Evolutionary conservation across 1,140 invertebrate genomes (phyloP).

Genomic region (Drosophila pseudoobscura): DNA sequence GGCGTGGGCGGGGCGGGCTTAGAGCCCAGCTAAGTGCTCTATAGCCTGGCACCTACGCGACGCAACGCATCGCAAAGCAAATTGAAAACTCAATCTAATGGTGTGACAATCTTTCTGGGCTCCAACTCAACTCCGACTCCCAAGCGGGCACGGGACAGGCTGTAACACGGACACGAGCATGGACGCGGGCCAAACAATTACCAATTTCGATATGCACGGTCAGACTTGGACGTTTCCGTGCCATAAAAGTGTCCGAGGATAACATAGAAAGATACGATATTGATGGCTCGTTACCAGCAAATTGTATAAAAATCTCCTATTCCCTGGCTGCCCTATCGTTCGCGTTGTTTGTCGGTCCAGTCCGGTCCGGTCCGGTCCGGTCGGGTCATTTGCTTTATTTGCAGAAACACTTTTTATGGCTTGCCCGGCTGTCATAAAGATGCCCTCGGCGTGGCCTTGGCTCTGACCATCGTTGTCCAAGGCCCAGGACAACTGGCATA

Average conservation of each 20-base stretch:
- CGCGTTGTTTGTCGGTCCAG: no score
- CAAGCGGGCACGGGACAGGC: neutral
- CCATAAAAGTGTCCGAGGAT: conserved; percentile 51
- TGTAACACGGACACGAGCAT: conserved; percentile 5
- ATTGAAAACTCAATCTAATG: conserved; percentile 58
- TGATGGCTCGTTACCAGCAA: conserved; percentile 56
- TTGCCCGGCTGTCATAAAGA: conserved; percentile 45
- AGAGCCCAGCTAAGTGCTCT: conserved; percentile 54
- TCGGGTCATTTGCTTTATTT: conserved; percentile 51
- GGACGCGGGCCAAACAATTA: conserved; percentile 47
- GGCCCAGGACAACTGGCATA: neutral
- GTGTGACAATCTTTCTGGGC: conserved; percentile 32
- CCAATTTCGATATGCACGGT: conserved; percentile 53
- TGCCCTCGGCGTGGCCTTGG: conserved; percentile 38
- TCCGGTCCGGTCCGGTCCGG: neutral
- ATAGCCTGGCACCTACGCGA: conserved; percentile 47
- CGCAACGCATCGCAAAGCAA: conserved; percentile 13
- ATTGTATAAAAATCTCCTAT: conserved; percentile 58
- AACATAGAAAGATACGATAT: conserved; percentile 55
- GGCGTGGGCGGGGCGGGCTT: conserved; percentile 3
- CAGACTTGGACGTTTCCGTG: conserved; percentile 54
- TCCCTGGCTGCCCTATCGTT: conserved; percentile 1
- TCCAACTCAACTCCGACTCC: neutral
- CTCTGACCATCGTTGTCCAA: conserved; percentile 15
- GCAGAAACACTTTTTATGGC: conserved; percentile 45